These are phyloP conservation scores for Neodiprion virginianus DNA, from an alignment of 1,140 invertebrate species.

Conservation along the genomic window DNA sequence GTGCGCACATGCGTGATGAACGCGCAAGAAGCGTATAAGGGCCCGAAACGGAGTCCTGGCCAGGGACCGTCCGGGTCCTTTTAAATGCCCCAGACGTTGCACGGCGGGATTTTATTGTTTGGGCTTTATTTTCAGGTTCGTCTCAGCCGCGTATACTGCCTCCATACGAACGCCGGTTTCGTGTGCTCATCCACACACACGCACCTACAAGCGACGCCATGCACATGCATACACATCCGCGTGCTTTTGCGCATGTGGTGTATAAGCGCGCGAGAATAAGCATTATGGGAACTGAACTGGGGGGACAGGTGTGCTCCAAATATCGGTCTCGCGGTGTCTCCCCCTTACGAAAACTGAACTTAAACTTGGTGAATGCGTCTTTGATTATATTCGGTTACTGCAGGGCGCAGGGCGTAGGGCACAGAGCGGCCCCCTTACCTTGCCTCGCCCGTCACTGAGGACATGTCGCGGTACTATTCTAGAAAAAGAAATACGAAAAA, in stretches of 20 bases:
- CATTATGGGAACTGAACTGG: slow-evolving; percentile 41
- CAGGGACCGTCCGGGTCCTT: slow-evolving; percentile 29
- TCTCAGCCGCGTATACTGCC: slow-evolving; percentile 10
- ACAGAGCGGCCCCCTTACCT: slow-evolving; percentile 12
- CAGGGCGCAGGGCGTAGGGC: slow-evolving; percentile 31
- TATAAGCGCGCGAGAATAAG: slow-evolving; percentile 4
- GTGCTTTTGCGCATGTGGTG: neutral
- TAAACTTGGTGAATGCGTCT: slow-evolving; percentile 45
- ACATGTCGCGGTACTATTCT: slow-evolving; percentile 40
- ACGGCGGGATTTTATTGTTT: slow-evolving; percentile 25
- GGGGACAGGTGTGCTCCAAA: slow-evolving; percentile 53
- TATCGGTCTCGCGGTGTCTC: slow-evolving; percentile 31
- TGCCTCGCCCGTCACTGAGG: slow-evolving; percentile 25
- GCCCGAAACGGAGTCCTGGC: neutral
- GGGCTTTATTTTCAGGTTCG: slow-evolving; percentile 25
- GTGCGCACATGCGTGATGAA: neutral
- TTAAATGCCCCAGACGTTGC: slow-evolving; percentile 45
- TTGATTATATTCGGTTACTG: slow-evolving; percentile 47
- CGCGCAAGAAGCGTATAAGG: slow-evolving; percentile 16
- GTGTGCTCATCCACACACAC: neutral
- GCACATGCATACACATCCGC: neutral
- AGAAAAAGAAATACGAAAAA: slow-evolving; percentile 32
- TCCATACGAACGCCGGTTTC: neutral
- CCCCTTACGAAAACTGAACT: neutral
- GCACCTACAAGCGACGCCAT: neutral